Evolutionary conservation across 2,113 vertebrate genomes (phyloP).

Genomic region (Nibea coibor): DNA sequence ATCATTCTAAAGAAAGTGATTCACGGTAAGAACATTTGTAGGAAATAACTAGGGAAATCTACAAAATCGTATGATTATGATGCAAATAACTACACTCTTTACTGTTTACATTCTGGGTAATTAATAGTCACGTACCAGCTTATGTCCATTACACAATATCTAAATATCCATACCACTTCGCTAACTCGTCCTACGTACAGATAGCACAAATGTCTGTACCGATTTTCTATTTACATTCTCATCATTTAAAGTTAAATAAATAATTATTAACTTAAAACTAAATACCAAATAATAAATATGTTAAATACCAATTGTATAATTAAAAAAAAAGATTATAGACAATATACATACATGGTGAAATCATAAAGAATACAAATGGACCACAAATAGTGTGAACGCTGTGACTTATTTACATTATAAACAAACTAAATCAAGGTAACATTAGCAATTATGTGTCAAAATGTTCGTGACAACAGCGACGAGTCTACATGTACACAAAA

Average conservation of each 20-base stretch:
- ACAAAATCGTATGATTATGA: background rate
- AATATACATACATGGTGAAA: background rate
- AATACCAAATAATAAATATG: background rate
- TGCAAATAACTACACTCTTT: background rate
- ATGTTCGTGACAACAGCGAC: background rate
- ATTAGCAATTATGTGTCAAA: background rate
- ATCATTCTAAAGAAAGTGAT: background rate
- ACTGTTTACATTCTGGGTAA: background rate
- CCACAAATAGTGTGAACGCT: background rate
- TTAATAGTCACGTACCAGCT: background rate
- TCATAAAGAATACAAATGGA: background rate
- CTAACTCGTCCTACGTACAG: background rate
- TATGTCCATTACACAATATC: background rate
- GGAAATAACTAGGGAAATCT: background rate
- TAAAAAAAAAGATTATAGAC: background rate
- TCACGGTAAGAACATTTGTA: background rate
- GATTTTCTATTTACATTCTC: background rate
- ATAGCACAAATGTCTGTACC: background rate
- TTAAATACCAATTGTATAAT: background rate
- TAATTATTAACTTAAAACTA: background rate
- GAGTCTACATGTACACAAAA: slow-evolving; percentile 18
- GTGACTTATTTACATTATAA: slow-evolving; percentile 11
- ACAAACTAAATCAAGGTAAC: background rate
- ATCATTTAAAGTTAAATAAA: background rate
- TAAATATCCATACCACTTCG: background rate